These are phyloP conservation scores for Miltochrista miniata DNA, from an alignment of 2,888 invertebrate species.

Conservation along the genomic window DNA sequence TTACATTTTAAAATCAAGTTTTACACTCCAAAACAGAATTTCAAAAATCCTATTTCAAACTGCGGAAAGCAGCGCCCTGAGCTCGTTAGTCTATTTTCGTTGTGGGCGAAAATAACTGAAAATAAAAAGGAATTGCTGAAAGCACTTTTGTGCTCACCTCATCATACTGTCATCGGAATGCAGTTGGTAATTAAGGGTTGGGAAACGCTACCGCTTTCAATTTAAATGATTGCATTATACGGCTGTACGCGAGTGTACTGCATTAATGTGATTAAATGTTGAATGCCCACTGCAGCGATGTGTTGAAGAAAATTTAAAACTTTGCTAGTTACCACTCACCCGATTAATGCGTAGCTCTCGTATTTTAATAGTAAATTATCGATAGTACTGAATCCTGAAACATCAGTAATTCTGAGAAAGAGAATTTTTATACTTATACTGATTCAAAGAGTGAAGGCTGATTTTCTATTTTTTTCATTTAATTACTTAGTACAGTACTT, in stretches of 20 bases:
- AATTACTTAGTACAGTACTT: no score
- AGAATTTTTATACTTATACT: no score
- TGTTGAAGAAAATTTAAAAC: neutral
- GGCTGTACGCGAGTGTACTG: conserved; percentile 42
- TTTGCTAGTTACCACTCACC: neutral
- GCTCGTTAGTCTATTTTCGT: conserved; percentile 35
- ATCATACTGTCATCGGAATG: conserved; percentile 44
- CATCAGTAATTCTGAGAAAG: no score
- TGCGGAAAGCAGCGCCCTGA: conserved; percentile 18
- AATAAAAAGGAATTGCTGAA: conserved; percentile 13
- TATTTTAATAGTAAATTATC: no score
- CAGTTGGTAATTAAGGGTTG: conserved; percentile 40
- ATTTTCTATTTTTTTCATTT: no score
- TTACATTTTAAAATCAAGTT: neutral
- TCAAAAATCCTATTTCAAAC: conserved; percentile 4
- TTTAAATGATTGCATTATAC: conserved; percentile 45
- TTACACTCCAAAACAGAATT: neutral
- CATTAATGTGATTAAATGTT: conserved; percentile 54
- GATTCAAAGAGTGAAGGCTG: no score
- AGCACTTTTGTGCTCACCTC: conserved; percentile 31
- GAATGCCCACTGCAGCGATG: neutral
- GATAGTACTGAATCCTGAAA: no score
- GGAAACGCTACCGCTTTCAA: conserved; percentile 45
- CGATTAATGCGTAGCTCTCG: neutral
- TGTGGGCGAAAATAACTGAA: conserved; percentile 3